phyloP scores from a whole-genome alignment of 2,888 invertebrate species.

The Steromphala cineraria region DNA sequence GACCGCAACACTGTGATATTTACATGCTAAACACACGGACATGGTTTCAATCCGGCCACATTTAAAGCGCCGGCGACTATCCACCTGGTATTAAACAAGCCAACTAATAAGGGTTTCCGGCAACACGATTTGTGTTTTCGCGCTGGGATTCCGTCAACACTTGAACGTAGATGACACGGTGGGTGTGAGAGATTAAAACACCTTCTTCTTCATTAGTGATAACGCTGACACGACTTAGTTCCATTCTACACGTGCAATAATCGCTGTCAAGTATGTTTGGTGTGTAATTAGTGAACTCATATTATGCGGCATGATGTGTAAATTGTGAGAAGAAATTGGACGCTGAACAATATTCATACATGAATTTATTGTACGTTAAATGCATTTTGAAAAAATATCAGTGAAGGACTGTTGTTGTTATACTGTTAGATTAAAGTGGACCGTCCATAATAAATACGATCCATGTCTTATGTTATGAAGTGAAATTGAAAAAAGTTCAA shows the following conservation, averaged over 20 bases:
- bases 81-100: not conserved
- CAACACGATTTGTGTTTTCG: not conserved
- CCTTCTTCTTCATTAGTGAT: not conserved
- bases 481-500: too few species aligned
- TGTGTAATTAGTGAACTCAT: not conserved
- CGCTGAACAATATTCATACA: too few species aligned
- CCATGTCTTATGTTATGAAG: too few species aligned
- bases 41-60: not conserved
- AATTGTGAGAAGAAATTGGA: too few species aligned
- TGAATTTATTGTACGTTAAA: too few species aligned
- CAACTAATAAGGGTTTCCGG: not conserved
- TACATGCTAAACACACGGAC: not conserved
- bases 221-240: not conserved
- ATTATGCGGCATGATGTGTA: too few species aligned
- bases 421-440: too few species aligned
- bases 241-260: not conserved
- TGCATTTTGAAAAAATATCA: too few species aligned
- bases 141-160: not conserved
- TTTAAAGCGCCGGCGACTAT: not conserved
- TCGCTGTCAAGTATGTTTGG: not conserved
- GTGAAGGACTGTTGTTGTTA: too few species aligned
- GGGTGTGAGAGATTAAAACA: conserved; percentile 3
- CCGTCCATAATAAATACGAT: too few species aligned
- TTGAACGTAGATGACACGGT: not conserved
- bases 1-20: not conserved